Base-by-base conservation (phyloP, 2,797 vertebrate species). In the Phrynocephalus guinanensis region DNA sequence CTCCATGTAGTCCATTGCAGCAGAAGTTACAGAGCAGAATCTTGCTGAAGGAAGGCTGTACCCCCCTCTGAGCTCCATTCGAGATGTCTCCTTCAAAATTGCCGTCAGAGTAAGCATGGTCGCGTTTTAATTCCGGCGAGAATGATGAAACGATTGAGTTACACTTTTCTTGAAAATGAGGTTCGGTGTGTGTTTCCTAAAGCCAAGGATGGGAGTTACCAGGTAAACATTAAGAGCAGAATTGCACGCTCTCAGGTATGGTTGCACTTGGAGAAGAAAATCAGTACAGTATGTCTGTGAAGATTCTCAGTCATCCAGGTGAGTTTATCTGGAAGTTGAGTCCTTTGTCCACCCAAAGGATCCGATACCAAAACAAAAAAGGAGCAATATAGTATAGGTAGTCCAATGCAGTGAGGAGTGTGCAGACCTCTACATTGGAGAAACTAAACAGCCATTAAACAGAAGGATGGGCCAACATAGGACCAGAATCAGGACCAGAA, bases 61-160 rank as follows among this genome's bases (percentile, higher is more conserved):
- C 91, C 99, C 99, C 13, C 99, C 98, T 6, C 97, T 99, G 87
- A 97, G 87, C 90, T 97, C 92, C 94, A 99, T 99, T 87, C 97
- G 98, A 96, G 98, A 99, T 28, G 98, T 99, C 89, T 99, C 99
- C 94, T 97, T 99, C 93, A 99, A 98, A 97, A 99, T 99, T 0
- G 99, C 99, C 28, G 96, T 98, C 84, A 98, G 98, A 97, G 99
- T 99, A 93, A 96, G 97, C 80, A 52, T 1, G n/a, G 7, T 6
- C 18, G 20, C 9, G 44, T 33, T 70, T 68, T 18, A 1, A 0
- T 86, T 63, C 52, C 6, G 18, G 26, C 22, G 44, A 20, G 6
- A 16, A 28, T 38, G 8, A 26, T 76, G 38, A 11, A 24, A 8
- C 15, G 26, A 1, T 6, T 56, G 15, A 16, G 15, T 60, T 16